Conservation (phyloP, 2,888 invertebrate genomes). For the Spatulosminthurus flaviceps region DNA sequence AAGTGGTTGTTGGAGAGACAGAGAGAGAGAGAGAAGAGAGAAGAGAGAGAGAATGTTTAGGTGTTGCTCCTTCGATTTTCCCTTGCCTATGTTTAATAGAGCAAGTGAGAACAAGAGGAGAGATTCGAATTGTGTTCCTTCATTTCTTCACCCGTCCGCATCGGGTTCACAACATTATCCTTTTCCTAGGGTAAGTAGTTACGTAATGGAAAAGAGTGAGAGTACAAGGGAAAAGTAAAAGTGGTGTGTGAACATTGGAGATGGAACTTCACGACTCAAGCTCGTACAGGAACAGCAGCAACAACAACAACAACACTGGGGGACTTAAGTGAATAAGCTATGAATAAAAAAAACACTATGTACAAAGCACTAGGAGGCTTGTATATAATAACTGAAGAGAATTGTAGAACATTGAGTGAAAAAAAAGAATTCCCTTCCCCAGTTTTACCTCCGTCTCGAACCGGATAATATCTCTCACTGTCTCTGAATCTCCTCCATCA, state of each 20-base stretch:
- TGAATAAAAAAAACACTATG: conserved; percentile 31
- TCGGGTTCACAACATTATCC: too few relatives aligned
- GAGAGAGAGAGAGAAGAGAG: conserved; percentile 32
- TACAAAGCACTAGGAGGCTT: too few relatives aligned
- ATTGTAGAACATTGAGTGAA: not conserved
- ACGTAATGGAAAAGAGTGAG: not conserved
- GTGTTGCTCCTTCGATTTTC: conserved; percentile 34
- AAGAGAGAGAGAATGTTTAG: conserved; percentile 39
- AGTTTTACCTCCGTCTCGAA: conserved; percentile 33
- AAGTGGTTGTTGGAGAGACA: conserved; percentile 34
- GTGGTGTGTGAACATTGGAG: not conserved
- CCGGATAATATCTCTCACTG: conserved; percentile 37
- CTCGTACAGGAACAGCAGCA: not conserved
- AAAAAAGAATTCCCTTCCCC: conserved; percentile 4
- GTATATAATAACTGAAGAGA: too few relatives aligned
- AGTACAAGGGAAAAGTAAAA: not conserved
- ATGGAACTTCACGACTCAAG: not conserved
- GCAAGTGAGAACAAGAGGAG: too few relatives aligned
- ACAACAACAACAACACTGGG: not conserved
- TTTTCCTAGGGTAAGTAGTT: too few relatives aligned
- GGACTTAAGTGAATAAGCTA: conserved; percentile 6
- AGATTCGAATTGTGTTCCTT: not conserved
- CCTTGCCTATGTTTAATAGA: conserved; percentile 2
- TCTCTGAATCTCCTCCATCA: conserved; percentile 30
- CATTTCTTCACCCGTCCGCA: not conserved